Conservation (phyloP, 1,140 invertebrate species). For the Ganaspis sp. region DNA sequence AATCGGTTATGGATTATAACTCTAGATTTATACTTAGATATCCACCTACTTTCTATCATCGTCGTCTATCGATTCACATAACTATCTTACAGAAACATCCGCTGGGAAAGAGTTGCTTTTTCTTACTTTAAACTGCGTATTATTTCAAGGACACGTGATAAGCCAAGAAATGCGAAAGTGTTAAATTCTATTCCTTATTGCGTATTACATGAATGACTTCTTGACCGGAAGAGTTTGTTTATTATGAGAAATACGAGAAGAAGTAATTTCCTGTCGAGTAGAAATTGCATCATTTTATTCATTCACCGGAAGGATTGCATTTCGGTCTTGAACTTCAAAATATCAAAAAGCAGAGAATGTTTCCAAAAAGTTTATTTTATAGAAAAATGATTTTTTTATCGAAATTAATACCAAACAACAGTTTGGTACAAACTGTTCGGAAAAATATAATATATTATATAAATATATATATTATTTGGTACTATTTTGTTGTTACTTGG, state of each 20-base stretch:
- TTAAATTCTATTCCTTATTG: conserved; percentile 4
- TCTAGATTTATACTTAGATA: conserved; percentile 14
- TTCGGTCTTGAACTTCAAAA: no score
- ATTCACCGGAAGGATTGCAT: no score
- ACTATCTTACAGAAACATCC: background rate
- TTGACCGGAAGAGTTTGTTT: background rate
- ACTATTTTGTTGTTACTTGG: no score
- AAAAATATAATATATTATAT: no score
- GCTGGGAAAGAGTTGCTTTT: background rate
- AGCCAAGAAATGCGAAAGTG: background rate
- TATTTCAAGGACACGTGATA: conserved; percentile 14
- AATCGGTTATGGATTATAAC: conserved; percentile 2
- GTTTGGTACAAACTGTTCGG: no score
- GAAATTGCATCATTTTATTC: background rate
- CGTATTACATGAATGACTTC: conserved; percentile 4
- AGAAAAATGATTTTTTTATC: no score
- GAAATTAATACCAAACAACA: no score
- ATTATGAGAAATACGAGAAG: conserved; percentile 10
- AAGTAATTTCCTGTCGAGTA: background rate
- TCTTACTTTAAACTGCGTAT: background rate
- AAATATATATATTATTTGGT: no score
- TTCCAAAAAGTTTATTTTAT: no score
- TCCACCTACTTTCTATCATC: conserved; percentile 23
- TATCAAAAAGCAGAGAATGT: no score
- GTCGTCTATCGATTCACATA: conserved; percentile 7